Percentiles rank a stretch among this genome's conserved stretches.
Evolutionary conservation across 1,140 invertebrate species (phyloP).

Genomic region (Euglossa dilemma): DNA sequence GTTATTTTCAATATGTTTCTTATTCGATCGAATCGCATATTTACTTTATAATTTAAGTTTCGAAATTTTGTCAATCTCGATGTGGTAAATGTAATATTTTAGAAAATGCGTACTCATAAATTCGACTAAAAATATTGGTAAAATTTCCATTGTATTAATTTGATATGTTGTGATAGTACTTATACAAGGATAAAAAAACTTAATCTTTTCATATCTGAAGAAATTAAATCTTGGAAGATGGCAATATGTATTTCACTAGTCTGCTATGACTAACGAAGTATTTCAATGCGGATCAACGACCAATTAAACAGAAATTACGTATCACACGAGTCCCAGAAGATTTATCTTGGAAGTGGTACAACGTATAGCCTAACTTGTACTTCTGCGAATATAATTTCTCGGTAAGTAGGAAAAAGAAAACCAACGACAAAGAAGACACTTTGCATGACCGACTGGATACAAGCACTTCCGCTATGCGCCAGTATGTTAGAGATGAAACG

Average conservation of each 20-base stretch:
- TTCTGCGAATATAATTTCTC: conserved; percentile 12
- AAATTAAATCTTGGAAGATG: background rate
- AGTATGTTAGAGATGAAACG: background rate
- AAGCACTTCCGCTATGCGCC: background rate
- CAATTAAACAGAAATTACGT: conserved; percentile 18
- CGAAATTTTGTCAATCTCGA: too few species aligned
- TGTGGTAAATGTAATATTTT: too few species aligned
- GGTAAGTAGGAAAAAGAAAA: background rate
- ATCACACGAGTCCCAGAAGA: background rate
- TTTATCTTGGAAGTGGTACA: background rate
- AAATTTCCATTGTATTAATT: too few species aligned
- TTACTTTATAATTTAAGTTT: too few species aligned
- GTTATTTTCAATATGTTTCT: too few species aligned
- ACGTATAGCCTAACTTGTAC: background rate
- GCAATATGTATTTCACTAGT: background rate
- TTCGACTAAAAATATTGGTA: too few species aligned
- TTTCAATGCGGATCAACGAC: conserved; percentile 4
- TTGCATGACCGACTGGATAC: background rate
- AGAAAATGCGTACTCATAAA: too few species aligned
- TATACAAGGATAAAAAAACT: too few species aligned
- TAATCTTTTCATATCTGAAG: background rate
- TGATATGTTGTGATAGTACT: too few species aligned
- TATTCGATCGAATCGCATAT: too few species aligned
- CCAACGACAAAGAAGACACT: conserved; percentile 1
- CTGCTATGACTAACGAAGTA: background rate